Evolutionary conservation across 64 coral and sea anemone species (phyloP).

Genomic region (Dendronephthya gigantea): DNA sequence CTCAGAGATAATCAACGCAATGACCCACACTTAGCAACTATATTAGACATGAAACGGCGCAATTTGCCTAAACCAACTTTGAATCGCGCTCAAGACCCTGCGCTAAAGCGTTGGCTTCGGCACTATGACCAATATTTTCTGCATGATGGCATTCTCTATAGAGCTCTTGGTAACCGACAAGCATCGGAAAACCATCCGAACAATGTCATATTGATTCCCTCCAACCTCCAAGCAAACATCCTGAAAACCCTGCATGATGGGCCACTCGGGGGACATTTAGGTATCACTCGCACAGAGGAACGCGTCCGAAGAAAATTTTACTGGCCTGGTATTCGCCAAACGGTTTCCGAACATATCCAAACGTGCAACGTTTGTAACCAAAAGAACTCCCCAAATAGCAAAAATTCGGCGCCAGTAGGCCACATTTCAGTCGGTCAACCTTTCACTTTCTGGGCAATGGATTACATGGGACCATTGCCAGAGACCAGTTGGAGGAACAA

Average conservation of each 20-base stretch:
- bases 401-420: neutral
- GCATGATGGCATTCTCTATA: neutral
- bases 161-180: neutral
- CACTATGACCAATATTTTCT: constrained; percentile 5
- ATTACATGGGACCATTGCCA: neutral
- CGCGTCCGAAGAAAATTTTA: neutral
- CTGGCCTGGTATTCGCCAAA: neutral
- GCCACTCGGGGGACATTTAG: constrained; percentile 22
- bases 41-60: neutral
- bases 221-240: neutral
- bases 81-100: neutral
- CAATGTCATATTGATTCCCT: neutral
- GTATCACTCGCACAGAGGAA: constrained; percentile 29
- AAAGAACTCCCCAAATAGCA: neutral
- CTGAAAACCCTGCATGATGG: neutral
- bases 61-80: neutral
- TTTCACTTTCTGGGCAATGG: constrained; percentile 1
- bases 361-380: neutral
- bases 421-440: neutral
- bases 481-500: neutral
- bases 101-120: neutral
- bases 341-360: neutral
- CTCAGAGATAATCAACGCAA: neutral
- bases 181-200: neutral
- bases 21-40: neutral